Evolutionary conservation across 2,113 vertebrate species (phyloP).

Genomic region (Machaerirhynchus nigripectus): DNA sequence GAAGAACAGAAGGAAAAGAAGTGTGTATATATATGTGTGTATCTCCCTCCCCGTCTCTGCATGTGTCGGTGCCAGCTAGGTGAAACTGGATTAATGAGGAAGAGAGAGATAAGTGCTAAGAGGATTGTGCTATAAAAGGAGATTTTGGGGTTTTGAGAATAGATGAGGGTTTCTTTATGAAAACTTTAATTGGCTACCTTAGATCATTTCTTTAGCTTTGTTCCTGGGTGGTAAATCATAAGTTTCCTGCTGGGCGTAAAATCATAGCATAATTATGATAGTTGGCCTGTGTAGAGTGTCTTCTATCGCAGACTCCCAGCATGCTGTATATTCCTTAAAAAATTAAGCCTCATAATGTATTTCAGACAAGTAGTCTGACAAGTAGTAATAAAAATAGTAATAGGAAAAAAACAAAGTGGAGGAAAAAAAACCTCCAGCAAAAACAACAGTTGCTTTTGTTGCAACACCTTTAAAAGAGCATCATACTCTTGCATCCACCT

Average conservation of each 20-base stretch:
- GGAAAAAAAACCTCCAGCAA: not conserved
- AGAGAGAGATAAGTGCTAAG: slow-evolving; percentile 57
- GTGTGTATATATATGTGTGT: not conserved
- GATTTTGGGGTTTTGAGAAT: slow-evolving; percentile 55
- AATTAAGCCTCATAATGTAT: slow-evolving; percentile 23
- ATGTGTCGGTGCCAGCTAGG: slow-evolving; percentile 43
- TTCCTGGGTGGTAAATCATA: slow-evolving; percentile 63
- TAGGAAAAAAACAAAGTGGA: not conserved
- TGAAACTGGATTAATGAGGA: slow-evolving; percentile 64
- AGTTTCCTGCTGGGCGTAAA: slow-evolving; percentile 51
- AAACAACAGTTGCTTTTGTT: slow-evolving; percentile 11
- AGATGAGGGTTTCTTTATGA: slow-evolving; percentile 56
- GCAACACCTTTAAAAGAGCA: slow-evolving; percentile 5
- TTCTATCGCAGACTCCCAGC: slow-evolving; percentile 44
- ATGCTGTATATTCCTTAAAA: slow-evolving; percentile 23
- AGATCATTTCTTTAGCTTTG: slow-evolving; percentile 62
- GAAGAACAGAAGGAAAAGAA: slow-evolving; percentile 31
- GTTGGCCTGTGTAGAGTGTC: slow-evolving; percentile 39
- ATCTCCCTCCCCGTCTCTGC: not conserved
- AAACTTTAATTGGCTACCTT: slow-evolving; percentile 67
- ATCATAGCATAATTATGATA: slow-evolving; percentile 52
- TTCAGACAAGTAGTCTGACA: slow-evolving; percentile 56
- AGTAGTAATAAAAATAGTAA: slow-evolving; percentile 52
- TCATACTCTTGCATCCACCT: not conserved
- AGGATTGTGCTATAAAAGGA: slow-evolving; percentile 57